Evolutionary conservation across 2,113 vertebrate genomes (phyloP).

Genomic region (Noturus placidus): DNA sequence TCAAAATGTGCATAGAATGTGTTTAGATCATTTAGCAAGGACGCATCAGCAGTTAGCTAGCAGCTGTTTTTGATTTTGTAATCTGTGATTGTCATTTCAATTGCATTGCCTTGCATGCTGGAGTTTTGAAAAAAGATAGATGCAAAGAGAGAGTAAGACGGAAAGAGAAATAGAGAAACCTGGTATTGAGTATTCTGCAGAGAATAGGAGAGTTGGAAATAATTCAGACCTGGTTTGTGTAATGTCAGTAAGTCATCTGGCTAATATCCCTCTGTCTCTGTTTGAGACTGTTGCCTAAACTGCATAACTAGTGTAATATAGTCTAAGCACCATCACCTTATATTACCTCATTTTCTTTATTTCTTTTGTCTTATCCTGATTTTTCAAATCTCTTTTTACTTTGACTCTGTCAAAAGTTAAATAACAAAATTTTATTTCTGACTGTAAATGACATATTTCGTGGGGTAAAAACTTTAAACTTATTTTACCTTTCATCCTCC

Average conservation of each 20-base stretch:
- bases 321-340: not conserved
- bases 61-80: not conserved
- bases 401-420: too few relatives aligned
- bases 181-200: not conserved
- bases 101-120: too few relatives aligned
- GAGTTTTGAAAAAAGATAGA: too few relatives aligned
- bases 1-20: not conserved
- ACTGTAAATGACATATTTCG: not conserved
- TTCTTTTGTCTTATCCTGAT: too few relatives aligned
- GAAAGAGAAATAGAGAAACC: too few relatives aligned
- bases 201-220: not conserved
- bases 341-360: too few relatives aligned
- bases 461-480: not conserved
- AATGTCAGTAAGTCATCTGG: not conserved
- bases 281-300: not conserved
- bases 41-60: not conserved
- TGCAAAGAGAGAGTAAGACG: too few relatives aligned
- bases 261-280: conserved; percentile 3
- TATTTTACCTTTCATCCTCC: not conserved
- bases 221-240: not conserved
- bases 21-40: not conserved
- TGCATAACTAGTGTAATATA: not conserved
- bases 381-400: too few relatives aligned
- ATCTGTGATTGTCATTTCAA: not conserved
- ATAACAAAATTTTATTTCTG: too few relatives aligned